A percentile compares a stretch with the other conserved stretches of the same genome.
These are phyloP conservation scores for Stenchaetothrips biformis DNA, from an alignment of 2,888 invertebrate species.

Conservation along the genomic window DNA sequence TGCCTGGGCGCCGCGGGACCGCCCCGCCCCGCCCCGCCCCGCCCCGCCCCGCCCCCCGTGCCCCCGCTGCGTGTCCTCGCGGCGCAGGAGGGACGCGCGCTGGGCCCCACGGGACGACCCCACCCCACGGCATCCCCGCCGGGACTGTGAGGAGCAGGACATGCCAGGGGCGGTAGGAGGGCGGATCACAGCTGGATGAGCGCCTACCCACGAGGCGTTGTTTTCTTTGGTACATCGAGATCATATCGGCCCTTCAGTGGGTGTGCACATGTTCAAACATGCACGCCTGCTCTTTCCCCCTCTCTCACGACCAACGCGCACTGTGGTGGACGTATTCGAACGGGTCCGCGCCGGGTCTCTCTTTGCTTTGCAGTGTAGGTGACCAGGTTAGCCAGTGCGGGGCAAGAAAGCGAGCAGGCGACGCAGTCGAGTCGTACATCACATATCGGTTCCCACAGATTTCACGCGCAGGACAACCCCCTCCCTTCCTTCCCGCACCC, in stretches of 20 bases:
- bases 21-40: background rate
- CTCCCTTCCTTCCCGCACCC: background rate
- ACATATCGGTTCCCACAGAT: slow-evolving; percentile 24
- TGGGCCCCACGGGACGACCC: background rate
- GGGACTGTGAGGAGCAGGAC: too few species aligned
- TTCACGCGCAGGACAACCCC: slow-evolving; percentile 20
- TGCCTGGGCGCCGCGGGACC: background rate
- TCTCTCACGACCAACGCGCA: background rate
- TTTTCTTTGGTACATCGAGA: too few species aligned
- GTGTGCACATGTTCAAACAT: too few species aligned
- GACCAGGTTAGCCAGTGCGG: background rate
- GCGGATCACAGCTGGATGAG: too few species aligned
- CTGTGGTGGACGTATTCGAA: background rate
- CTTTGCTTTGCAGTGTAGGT: background rate
- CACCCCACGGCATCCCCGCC: too few species aligned
- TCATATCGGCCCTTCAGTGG: too few species aligned
- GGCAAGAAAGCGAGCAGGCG: background rate
- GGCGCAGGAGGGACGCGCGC: background rate
- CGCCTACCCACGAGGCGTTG: too few species aligned
- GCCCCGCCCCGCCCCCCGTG: background rate
- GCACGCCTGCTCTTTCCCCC: background rate
- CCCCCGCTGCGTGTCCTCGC: background rate
- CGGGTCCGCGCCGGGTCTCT: background rate
- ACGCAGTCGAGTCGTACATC: slow-evolving; percentile 10
- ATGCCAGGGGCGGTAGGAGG: too few species aligned